Conservation (phyloP, 2,113 vertebrate species). For the Paraplagusia blochii region DNA sequence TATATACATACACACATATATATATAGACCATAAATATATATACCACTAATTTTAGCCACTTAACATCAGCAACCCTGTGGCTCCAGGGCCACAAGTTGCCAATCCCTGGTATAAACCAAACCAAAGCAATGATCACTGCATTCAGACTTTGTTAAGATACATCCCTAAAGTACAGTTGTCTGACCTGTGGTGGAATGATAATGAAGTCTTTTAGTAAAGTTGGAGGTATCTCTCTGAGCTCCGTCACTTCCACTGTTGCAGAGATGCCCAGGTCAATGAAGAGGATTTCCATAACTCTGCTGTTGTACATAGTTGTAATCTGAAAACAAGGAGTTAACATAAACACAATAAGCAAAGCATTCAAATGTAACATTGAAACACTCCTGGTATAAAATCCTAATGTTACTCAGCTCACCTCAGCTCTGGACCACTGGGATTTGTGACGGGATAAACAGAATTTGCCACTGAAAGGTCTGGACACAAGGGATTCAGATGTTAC, state of each 20-base stretch:
- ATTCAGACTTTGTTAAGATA: no score
- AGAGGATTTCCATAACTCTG: constrained; percentile 84
- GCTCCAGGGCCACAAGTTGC: no score
- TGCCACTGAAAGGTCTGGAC: constrained; percentile 86
- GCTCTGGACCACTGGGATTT: constrained; percentile 89
- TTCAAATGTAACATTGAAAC: background rate
- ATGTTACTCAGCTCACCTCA: constrained; percentile 77
- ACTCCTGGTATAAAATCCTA: background rate
- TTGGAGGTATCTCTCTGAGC: constrained; percentile 85
- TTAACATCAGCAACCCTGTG: no score
- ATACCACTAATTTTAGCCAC: no score
- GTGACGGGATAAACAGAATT: constrained; percentile 84
- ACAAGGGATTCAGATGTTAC: constrained; percentile 79
- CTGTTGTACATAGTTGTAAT: constrained; percentile 85
- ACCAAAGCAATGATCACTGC: no score
- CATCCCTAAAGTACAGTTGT: background rate
- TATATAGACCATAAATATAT: no score
- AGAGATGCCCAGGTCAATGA: constrained; percentile 83
- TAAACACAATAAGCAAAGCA: background rate
- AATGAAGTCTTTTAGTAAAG: constrained; percentile 78
- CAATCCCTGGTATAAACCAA: no score
- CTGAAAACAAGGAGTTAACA: constrained; percentile 61
- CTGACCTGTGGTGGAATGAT: constrained; percentile 88
- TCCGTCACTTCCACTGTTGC: constrained; percentile 88
- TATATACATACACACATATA: no score